Conservation (phyloP, 2,113 vertebrate genomes). For the Trogon surrucura region DNA sequence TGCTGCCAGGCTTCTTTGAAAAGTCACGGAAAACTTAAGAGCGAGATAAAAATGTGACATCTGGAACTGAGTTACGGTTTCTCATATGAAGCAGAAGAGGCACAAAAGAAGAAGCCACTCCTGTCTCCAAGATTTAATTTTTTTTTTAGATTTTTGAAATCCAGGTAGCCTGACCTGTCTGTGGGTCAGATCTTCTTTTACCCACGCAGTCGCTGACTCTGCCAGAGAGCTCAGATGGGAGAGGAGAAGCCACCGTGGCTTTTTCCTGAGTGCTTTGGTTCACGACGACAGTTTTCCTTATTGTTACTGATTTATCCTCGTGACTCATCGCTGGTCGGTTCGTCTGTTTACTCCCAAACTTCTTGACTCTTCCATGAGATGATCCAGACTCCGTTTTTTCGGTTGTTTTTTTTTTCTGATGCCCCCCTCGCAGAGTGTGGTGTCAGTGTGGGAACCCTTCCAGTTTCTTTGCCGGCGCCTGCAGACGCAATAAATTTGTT, state of each 20-base stretch:
- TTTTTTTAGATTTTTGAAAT: background rate
- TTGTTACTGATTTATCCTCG: background rate
- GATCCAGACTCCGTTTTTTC: background rate
- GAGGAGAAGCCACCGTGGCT: background rate
- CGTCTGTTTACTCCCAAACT: background rate
- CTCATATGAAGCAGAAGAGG: background rate
- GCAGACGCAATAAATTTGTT: background rate
- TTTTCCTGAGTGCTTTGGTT: background rate
- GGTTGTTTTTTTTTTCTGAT: no score
- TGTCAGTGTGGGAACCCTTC: background rate
- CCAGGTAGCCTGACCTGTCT: background rate
- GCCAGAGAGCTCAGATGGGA: background rate
- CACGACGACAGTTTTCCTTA: background rate
- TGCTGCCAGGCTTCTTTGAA: constrained; percentile 60
- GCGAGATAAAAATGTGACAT: constrained; percentile 58
- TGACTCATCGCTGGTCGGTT: background rate
- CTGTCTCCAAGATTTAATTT: rapidly evolving
- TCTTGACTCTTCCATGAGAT: background rate
- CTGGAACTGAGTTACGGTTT: constrained; percentile 31
- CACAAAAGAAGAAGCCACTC: background rate
- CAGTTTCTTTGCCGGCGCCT: background rate
- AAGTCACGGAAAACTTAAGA: constrained; percentile 31
- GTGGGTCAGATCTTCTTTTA: background rate
- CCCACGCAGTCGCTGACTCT: background rate
- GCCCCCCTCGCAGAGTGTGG: background rate